A percentile compares a stretch with the other conserved stretches of the same genome.
Evolutionary conservation across 2,113 vertebrate genomes (phyloP).

Genomic region (Cyprinodon tularosa): DNA sequence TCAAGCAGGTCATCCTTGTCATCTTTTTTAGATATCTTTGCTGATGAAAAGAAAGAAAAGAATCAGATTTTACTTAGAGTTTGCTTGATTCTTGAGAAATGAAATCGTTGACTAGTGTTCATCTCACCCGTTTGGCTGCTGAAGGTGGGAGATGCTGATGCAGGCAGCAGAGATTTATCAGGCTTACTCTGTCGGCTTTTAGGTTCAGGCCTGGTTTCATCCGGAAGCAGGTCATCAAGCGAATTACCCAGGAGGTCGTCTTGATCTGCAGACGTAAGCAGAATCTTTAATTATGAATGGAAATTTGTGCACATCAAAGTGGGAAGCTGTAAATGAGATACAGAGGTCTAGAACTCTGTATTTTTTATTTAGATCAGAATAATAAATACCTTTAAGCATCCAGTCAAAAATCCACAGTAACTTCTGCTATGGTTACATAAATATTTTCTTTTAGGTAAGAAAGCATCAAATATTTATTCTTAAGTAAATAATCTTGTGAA

Average conservation of each 20-base stretch:
- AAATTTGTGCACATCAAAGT: neutral
- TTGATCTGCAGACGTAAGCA: slow-evolving; percentile 57
- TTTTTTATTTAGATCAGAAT: neutral
- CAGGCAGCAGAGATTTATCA: slow-evolving; percentile 35
- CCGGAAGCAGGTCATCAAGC: slow-evolving; percentile 76
- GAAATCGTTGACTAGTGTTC: neutral
- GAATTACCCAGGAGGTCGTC: slow-evolving; percentile 80
- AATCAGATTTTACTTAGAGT: neutral
- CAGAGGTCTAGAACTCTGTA: neutral
- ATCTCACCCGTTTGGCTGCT: slow-evolving; percentile 71
- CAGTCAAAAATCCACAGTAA: too few species aligned
- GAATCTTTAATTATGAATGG: slow-evolving; percentile 2
- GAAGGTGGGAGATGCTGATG: slow-evolving; percentile 34
- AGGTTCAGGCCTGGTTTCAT: slow-evolving; percentile 51
- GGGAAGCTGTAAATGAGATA: neutral
- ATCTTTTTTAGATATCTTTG: slow-evolving; percentile 62
- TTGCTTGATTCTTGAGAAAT: neutral
- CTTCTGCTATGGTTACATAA: too few species aligned
- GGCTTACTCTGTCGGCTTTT: slow-evolving; percentile 27
- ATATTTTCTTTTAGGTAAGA: too few species aligned
- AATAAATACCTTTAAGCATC: too few species aligned
- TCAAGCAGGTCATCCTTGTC: slow-evolving; percentile 86
- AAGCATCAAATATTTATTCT: too few species aligned
- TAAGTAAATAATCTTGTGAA: neutral
- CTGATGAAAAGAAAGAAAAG: slow-evolving; percentile 42